Evolutionary conservation across 1,140 invertebrate genomes (phyloP), one percentile per base, ranked within the genome.

Genomic region (Gryllus bimaculatus): DNA sequence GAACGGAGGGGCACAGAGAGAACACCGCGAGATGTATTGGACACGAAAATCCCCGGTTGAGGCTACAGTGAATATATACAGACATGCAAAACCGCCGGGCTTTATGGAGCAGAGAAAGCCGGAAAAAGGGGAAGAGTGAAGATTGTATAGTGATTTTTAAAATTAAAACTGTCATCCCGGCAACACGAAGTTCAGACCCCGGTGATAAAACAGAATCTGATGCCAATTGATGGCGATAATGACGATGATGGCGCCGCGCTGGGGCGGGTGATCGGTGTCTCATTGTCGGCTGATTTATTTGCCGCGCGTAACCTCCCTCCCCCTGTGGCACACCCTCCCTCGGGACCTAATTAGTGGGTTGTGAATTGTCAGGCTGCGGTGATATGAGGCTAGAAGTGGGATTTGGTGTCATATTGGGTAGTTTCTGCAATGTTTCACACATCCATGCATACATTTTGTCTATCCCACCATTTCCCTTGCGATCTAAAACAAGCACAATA

Each of bases 71-170:
- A 66, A 66, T 66, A 66, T 66, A 66, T 66, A 66, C 54, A 66
- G 54, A 66, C 54, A 66, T 18, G 54, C 54, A 66, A 66, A 66
- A 66, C 54, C 54, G 54, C 54, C 54, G 54, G 18, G 54, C 54
- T 66, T 66, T 13, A 13, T 10, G 54, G 18, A 18, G 10, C 10
- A 66, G 54, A 66, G 54, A 66, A 66, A 13, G 18, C 54, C 54
- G 54, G 54, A 66, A 66, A 66, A 66, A 66, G 54, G 54, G 54
- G 54, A 66, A 66, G 54, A 66, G 54, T 66, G 54, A 66, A 66
- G 54, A 66, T 66, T 66, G 54, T 66, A 66, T 66, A 66, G 54
- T 66, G 54, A 66, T 66, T 66, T 66, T 66, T 66, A 66, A 66
- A 66, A 66, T 66, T 66, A 66, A 66, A 66, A 66, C 54, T 66